phyloP scores from a whole-genome alignment of 2,113 vertebrate species.

The Tretioscincus oriximinensis region DNA sequence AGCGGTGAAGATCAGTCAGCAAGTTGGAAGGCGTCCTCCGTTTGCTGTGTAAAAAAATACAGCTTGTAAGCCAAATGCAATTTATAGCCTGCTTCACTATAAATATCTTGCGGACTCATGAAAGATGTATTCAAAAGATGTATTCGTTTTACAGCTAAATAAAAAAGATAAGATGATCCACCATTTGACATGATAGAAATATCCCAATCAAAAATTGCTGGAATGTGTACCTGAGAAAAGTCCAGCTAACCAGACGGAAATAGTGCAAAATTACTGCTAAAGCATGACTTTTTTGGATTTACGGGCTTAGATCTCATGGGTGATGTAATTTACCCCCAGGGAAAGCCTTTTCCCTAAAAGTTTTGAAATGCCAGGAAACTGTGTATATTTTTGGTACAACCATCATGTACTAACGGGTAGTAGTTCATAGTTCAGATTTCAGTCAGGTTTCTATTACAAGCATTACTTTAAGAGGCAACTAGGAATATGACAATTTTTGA shows the following conservation, averaged over 20 bases:
- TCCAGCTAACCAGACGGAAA: not conserved
- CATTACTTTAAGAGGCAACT: slow-evolving; percentile 13
- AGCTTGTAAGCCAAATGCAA: slow-evolving; percentile 30
- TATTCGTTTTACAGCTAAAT: slow-evolving; percentile 65
- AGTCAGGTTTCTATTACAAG: slow-evolving; percentile 30
- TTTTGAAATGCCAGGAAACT: slow-evolving; percentile 27
- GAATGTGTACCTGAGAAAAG: slow-evolving; percentile 12
- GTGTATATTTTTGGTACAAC: slow-evolving; percentile 20
- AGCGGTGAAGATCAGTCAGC: not conserved
- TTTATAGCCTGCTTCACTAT: slow-evolving; percentile 49
- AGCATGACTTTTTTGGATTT: slow-evolving; percentile 14
- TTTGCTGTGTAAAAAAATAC: slow-evolving; percentile 17
- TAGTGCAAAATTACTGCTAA: not conserved
- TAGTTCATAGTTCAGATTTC: slow-evolving; percentile 26
- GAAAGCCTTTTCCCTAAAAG: slow-evolving; percentile 31
- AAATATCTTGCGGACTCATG: slow-evolving; percentile 64
- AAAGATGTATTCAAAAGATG: slow-evolving; percentile 51
- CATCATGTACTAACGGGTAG: not conserved
- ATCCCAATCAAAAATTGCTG: not conserved
- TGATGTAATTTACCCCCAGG: slow-evolving; percentile 8
- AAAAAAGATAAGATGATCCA: slow-evolving; percentile 63
- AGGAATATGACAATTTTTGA: slow-evolving; percentile 28
- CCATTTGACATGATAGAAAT: slow-evolving; percentile 63
- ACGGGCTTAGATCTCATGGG: not conserved
- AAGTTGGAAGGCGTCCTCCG: slow-evolving; percentile 15